Evolutionary conservation across 2,797 vertebrate species (phyloP).

Genomic region (Saguinus oedipus): DNA sequence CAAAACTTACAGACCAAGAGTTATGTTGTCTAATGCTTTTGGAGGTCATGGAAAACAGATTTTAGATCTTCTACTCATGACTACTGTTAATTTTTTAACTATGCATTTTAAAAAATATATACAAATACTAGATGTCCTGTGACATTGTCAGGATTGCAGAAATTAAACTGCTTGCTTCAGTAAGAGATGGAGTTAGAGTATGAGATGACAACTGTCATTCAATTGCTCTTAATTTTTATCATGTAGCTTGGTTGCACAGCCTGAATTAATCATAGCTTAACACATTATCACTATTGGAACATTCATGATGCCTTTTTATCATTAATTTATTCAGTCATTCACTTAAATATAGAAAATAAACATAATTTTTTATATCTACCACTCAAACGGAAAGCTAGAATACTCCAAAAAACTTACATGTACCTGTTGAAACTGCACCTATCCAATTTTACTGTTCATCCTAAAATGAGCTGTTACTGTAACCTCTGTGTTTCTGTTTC

Average conservation of each 20-base stretch:
- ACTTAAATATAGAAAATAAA: background rate
- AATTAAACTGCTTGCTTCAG: background rate
- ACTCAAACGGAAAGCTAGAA: background rate
- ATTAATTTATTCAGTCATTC: background rate
- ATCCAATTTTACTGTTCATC: fast-evolving
- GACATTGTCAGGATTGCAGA: background rate
- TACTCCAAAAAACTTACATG: background rate
- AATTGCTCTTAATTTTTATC: background rate
- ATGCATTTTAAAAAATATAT: background rate
- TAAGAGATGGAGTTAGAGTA: background rate
- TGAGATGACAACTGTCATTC: background rate
- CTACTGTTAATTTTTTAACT: background rate
- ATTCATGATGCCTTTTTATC: background rate
- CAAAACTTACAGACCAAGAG: background rate
- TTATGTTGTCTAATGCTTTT: background rate
- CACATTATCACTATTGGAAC: background rate
- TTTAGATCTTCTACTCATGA: background rate
- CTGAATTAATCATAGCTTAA: background rate
- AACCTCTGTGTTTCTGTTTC: background rate
- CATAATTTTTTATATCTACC: background rate
- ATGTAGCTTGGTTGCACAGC: background rate
- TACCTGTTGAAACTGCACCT: background rate
- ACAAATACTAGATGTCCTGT: background rate
- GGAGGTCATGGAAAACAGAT: background rate
- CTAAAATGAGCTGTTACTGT: background rate